These are phyloP conservation scores for Hylaeus anthracinus DNA, from an alignment of 1,140 invertebrate genomes.

Conservation along the genomic window DNA sequence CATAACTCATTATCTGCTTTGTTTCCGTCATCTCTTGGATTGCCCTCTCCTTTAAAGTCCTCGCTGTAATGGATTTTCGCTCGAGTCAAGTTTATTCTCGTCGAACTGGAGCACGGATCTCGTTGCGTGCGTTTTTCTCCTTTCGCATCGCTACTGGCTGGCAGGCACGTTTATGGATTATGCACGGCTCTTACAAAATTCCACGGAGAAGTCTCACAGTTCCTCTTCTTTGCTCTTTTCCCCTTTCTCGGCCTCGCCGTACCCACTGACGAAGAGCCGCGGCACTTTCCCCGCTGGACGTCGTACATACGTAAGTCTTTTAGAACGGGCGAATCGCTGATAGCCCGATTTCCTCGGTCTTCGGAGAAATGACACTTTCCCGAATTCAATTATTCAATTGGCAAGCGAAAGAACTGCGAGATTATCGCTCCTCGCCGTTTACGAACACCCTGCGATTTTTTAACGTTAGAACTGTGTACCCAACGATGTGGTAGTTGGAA, in stretches of 20 bases:
- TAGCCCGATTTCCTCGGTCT: slow-evolving; percentile 59
- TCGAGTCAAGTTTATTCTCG: background rate
- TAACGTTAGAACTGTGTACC: no score
- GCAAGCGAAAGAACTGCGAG: background rate
- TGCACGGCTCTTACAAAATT: slow-evolving; percentile 68
- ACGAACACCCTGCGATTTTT: background rate
- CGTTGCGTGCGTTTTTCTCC: slow-evolving; percentile 31
- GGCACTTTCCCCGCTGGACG: slow-evolving; percentile 68
- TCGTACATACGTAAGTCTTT: slow-evolving; percentile 59
- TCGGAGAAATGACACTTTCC: slow-evolving; percentile 28
- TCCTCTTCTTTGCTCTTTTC: slow-evolving; percentile 46
- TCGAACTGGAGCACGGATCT: slow-evolving; percentile 44
- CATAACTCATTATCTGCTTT: no score
- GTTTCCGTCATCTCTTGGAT: no score
- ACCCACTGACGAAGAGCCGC: slow-evolving; percentile 50
- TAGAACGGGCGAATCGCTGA: slow-evolving; percentile 56
- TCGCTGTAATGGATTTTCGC: no score
- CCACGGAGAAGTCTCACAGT: slow-evolving; percentile 67
- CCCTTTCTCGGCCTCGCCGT: slow-evolving; percentile 50
- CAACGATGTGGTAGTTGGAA: no score
- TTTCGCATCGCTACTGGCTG: slow-evolving; percentile 48
- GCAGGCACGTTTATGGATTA: slow-evolving; percentile 59
- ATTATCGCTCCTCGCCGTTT: background rate
- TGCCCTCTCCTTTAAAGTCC: no score
- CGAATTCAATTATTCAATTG: background rate